phyloP scores from a whole-genome alignment of 1,140 invertebrate genomes.

The Pseudobourletiella spinata region DNA sequence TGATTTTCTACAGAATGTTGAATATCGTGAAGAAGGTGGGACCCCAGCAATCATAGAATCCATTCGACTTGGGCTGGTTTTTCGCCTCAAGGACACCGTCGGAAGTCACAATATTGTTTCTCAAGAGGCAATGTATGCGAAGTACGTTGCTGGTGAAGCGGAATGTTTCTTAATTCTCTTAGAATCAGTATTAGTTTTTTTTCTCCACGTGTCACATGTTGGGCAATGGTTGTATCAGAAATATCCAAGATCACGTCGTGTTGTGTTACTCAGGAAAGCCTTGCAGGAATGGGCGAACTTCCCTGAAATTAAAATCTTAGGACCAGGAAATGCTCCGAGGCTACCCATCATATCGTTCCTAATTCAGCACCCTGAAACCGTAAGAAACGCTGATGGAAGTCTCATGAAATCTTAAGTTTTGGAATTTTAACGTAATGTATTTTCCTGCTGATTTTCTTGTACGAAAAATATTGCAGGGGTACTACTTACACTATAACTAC shows the following conservation, averaged over 20 bases:
- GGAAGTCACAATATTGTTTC: conserved; percentile 61
- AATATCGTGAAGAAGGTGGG: conserved; percentile 63
- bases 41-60: conserved; percentile 73
- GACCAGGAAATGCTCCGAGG: conserved; percentile 55
- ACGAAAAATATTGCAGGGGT: conserved; percentile 43
- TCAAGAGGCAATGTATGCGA: conserved; percentile 51
- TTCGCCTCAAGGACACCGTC: conserved; percentile 75
- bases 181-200: conserved; percentile 49
- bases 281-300: conserved; percentile 33
- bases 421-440: too few relatives aligned
- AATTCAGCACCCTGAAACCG: conserved; percentile 54
- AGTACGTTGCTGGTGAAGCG: conserved; percentile 41
- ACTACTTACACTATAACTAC: conserved; percentile 84
- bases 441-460: too few relatives aligned
- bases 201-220: too few relatives aligned
- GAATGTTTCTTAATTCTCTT: conserved; percentile 60
- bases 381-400: background rate
- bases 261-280: conserved; percentile 18
- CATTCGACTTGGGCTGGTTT: conserved; percentile 71
- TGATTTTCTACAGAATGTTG: background rate
- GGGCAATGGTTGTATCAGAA: too few relatives aligned
- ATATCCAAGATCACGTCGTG: too few relatives aligned
- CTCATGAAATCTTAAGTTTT: too few relatives aligned
- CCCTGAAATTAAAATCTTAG: conserved; percentile 56
- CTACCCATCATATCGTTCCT: conserved; percentile 80